These are phyloP conservation scores for Kradibia gibbosae DNA, from an alignment of 1,140 invertebrate genomes.

Conservation along the genomic window DNA sequence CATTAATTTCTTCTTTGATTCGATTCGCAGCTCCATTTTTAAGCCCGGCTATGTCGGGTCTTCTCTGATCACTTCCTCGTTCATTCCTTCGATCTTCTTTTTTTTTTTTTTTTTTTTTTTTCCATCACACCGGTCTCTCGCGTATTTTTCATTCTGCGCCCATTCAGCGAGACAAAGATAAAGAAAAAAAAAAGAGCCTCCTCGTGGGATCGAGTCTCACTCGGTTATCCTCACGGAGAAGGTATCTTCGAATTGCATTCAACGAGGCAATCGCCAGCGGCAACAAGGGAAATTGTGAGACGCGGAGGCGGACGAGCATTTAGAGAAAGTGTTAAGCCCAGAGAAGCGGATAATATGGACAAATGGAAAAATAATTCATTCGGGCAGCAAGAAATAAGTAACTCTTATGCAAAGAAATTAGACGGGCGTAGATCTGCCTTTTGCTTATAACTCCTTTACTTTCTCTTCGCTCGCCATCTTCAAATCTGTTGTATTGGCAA, in stretches of 20 bases:
- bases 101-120: constrained; percentile 39
- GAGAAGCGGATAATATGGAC: neutral
- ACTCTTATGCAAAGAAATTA: constrained; percentile 6
- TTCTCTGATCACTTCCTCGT: constrained; percentile 37
- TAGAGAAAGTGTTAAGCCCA: constrained; percentile 23
- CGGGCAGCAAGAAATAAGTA: constrained; percentile 22
- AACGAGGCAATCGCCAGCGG: neutral
- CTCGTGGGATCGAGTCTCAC: constrained; percentile 26
- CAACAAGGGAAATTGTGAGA: neutral
- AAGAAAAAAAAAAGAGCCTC: constrained; percentile 4
- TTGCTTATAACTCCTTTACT: neutral
- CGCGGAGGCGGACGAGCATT: neutral
- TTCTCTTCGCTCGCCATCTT: neutral
- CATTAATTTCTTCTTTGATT: constrained; percentile 24
- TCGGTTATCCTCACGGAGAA: too few relatives aligned
- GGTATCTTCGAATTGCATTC: constrained; percentile 22
- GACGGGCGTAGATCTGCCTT: neutral
- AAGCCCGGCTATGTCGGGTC: neutral
- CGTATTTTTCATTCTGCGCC: constrained; percentile 6
- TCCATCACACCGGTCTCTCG: constrained; percentile 33
- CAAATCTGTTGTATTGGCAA: neutral
- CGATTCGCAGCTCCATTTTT: constrained; percentile 31
- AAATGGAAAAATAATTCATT: constrained; percentile 38
- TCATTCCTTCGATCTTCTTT: constrained; percentile 45
- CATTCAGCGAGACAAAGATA: neutral